Base-by-base conservation (phyloP, 2,113 vertebrate species). In the Sorex araneus region DNA sequence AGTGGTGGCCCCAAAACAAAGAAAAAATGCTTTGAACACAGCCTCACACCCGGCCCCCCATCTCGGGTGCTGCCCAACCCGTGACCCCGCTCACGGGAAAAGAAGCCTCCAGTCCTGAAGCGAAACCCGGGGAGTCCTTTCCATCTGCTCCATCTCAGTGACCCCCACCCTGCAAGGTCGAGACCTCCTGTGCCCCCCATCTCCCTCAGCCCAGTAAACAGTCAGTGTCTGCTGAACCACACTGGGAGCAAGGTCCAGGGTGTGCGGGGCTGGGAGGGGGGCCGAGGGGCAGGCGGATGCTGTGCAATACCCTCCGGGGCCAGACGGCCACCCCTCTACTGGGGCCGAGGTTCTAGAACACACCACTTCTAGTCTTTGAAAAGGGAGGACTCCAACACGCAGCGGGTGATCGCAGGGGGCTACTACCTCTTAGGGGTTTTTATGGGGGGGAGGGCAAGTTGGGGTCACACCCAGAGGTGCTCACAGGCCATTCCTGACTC, bases 391-490 rank as follows among this genome's bases (percentile, higher is more conserved):
- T 5, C 8, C 16, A 50, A 15, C 0, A 0, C 73, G 78, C 28
- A 47, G 16, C 3, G 1, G 0, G 30, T n/a, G 2, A n/a, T 1
- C 34, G 30, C 4, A 47, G 84, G 40, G 6, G 40, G 0, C 0
- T 8, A 74, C 10, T n/a, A 2, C 43, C 75, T 50, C 47, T 32
- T 60, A 60, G 19, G 57, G 57, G 19, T 19, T 21, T 60, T 60
- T 60, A 16, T 60, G 18, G 57, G 18, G 18, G 21, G 18, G 19
- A 21, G 18, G 18, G 6, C 18, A 16, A 16, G 18, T 23, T 60
- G 18, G 57, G 18, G 21, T 60, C 18, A 60, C 57, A 60, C 57
- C 18, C 57, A 23, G 18, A 19, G 57, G 57, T 60, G 57, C 57
- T 60, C 57, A 60, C 23, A 60, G 57, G 57, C 18, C 4, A 60